phyloP scores from a whole-genome alignment of 2,797 vertebrate genomes.

The Enteromius mattozi region DNA sequence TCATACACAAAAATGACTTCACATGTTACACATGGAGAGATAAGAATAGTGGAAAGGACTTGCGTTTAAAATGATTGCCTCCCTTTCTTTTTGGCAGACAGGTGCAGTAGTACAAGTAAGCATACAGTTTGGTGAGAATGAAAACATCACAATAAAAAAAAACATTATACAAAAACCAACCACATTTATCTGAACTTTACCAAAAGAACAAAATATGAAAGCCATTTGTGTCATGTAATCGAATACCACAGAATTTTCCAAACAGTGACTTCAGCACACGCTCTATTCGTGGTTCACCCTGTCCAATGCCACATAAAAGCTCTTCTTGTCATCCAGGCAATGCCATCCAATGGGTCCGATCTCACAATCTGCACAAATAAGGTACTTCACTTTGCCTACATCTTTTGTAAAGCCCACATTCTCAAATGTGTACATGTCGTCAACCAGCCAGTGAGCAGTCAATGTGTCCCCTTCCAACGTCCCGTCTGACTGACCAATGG shows the following conservation, averaged over 20 bases:
- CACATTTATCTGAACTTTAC: background rate
- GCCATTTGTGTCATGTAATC: background rate
- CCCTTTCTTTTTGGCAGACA: background rate
- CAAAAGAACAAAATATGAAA: background rate
- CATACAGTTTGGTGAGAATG: background rate
- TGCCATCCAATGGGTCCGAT: conserved; percentile 98
- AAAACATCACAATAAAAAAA: background rate
- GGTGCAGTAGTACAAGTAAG: background rate
- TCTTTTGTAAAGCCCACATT: conserved; percentile 98
- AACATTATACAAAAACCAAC: background rate
- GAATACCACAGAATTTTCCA: conserved; percentile 19
- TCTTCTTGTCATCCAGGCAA: conserved; percentile 92
- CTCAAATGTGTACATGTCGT: conserved; percentile 95
- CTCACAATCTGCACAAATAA: conserved; percentile 98
- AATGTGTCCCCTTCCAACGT: conserved; percentile 85
- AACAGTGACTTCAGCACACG: conserved; percentile 15
- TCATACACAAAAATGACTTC: background rate
- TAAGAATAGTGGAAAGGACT: background rate
- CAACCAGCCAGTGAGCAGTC: conserved; percentile 92
- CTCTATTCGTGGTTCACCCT: conserved; percentile 89
- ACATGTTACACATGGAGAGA: background rate
- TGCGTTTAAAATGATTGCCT: conserved; percentile 24
- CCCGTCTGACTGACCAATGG: conserved; percentile 70
- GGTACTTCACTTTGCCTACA: conserved; percentile 93
- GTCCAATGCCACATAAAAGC: conserved; percentile 93